Evolutionary conservation across 2,113 vertebrate species (phyloP), one percentile per base, ranked within the genome.

Genomic region (Anseranas semipalmata): DNA sequence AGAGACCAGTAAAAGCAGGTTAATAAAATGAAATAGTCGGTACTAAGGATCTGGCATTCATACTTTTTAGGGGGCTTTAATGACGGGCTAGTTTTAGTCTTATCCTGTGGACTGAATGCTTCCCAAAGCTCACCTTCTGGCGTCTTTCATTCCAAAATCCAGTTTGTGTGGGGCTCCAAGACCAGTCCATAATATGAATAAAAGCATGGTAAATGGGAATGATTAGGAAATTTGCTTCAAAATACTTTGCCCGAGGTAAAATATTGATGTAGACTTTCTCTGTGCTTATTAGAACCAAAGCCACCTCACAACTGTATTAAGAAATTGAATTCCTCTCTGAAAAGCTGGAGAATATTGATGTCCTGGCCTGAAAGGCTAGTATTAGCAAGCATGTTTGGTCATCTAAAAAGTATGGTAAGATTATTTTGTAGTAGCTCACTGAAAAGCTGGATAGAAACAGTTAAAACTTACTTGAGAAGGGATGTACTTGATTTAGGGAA

Each of bases 371-470:
- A 85, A 88, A 88, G 90, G 28, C 63, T 52, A 45, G 9, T 19
- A 37, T 43, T 50, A 60, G 24, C 41, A 78, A 94, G 48, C 24
- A 81, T 37, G 50, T 84, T 59, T 71, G 15, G n/a, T 88, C 2
- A 59, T 55, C 43, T 67, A 35, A 78, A 85, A 93, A 77, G 37
- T 16, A 66, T 46, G 41, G 32, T 14, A 59, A 63, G 25, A 74
- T 52, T 60, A 25, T 77, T 93, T 71, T 35, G 80, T 48, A 92
- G 46, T 15, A 46, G 18, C 9, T 67, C n/a, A 41, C 18, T 59
- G 35, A 90, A 88, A 85, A 96, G 19, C 67, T 93, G 82, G 12
- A 52, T 33, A 60, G 72, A 88, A 96, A 80, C 19, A 87, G 67
- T 59, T 90, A 88, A 91, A 87, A 80, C 20, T 50, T 45, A 37